These are phyloP conservation scores for Aphaenogaster ashmeadi DNA, from an alignment of 1,140 invertebrate genomes.

Conservation along the genomic window DNA sequence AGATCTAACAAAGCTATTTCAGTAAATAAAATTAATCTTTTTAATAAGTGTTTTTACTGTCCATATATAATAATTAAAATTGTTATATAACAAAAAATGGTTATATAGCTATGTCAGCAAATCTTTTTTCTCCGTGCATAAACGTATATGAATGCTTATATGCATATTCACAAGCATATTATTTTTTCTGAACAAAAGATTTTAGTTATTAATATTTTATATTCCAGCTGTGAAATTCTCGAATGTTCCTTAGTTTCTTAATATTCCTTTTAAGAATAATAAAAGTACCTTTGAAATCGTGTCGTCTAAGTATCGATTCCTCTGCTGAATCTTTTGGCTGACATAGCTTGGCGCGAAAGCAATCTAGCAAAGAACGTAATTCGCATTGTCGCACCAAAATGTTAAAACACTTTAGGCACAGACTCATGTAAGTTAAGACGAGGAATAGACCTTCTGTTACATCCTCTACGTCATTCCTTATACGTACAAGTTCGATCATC, in stretches of 20 bases:
- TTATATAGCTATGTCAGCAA: background rate
- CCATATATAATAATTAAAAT: background rate
- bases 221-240: background rate
- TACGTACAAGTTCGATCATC: slow-evolving; percentile 28
- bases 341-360: slow-evolving; percentile 19
- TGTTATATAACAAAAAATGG: background rate
- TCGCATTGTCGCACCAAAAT: slow-evolving; percentile 26
- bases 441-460: slow-evolving; percentile 45
- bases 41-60: background rate
- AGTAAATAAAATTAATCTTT: slow-evolving; percentile 5
- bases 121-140: background rate
- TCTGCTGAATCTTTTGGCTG: slow-evolving; percentile 31
- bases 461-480: slow-evolving; percentile 17
- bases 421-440: slow-evolving; percentile 5
- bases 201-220: slow-evolving; percentile 1
- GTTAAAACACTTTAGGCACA: slow-evolving; percentile 46
- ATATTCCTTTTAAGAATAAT: background rate
- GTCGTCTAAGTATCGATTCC: slow-evolving; percentile 23
- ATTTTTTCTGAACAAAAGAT: background rate
- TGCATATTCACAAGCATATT: background rate
- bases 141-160: background rate
- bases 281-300: slow-evolving; percentile 37
- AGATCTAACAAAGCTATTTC: background rate
- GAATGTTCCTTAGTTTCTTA: background rate
- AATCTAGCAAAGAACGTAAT: slow-evolving; percentile 33